Base-by-base conservation (phyloP, 2,113 vertebrate genomes). In the Hassar affinis region DNA sequence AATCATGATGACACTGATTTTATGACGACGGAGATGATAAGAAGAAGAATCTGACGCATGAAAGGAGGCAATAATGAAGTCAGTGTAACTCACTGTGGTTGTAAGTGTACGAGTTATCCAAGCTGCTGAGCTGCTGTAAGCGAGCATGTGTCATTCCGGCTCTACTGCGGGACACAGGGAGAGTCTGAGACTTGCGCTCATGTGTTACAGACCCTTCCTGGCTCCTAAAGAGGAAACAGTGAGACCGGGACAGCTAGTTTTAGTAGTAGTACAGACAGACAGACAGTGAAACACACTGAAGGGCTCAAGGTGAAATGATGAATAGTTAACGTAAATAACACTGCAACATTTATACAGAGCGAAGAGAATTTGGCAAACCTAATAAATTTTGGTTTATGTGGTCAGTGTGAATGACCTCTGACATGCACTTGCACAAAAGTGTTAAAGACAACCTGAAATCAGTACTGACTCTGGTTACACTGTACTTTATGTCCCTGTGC, bases 81-180 rank as follows among this genome's bases (percentile, higher is more conserved):
- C 54, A 77, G 18, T 68, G 57, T 74, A 90, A 97, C 97, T 99
- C 96, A 99, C 98, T 98, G 96, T 99, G 96, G 96, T 97, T 99
- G 97, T 98, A 98, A 92, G 97, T 97, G 95, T 96, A 95, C 93
- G 97, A 96, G 93, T 99, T 99, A 96, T 99, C 98, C 97, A 99
- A 96, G 95, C 98, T 99, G 97, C 95, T 97, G 95, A 99, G 96
- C 94, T 98, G 98, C 92, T 99, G 97, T 93, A 99, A 97, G 96
- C 97, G 97, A 94, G 97, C 96, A 96, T 99, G 98, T 96, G 98
- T 95, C 96, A 98, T 96, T 92, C 97, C 97, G 94, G 97, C 95
- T 95, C 97, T 99, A 96, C 96, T 99, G 96, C 98, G 98, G 95
- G 97, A 98, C 96, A 99, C 97, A 95, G 97, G 97, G 94, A 99